phyloP scores from a whole-genome alignment of 2,888 invertebrate species.

The Cylloceria caligata region DNA sequence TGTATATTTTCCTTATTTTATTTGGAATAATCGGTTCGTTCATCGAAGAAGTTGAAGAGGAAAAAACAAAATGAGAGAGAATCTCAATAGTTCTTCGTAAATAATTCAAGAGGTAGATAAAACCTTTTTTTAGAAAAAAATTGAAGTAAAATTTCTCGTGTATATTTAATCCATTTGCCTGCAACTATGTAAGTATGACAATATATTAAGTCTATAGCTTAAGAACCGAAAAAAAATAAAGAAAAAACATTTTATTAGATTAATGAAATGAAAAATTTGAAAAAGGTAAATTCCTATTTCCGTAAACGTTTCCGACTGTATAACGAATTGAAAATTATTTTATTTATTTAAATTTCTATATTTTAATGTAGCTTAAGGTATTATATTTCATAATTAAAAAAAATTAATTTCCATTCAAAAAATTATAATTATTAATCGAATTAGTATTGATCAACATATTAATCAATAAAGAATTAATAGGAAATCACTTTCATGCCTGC shows the following conservation, averaged over 20 bases:
- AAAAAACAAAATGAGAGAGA: background rate
- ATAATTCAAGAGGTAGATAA: constrained; percentile 27
- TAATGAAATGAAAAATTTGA: background rate
- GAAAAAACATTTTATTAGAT: background rate
- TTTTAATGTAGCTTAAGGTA: no score
- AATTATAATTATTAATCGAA: background rate
- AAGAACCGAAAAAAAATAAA: background rate
- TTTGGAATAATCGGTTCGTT: background rate
- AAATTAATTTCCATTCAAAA: background rate
- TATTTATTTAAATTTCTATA: no score
- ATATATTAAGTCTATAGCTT: background rate
- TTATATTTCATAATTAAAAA: background rate
- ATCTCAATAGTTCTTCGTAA: constrained; percentile 4
- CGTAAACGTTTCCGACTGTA: no score
- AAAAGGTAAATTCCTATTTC: no score
- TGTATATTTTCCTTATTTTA: background rate
- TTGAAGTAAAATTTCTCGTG: no score
- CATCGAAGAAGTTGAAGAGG: background rate
- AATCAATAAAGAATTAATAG: background rate
- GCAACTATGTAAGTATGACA: background rate
- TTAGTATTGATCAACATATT: background rate
- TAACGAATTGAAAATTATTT: no score
- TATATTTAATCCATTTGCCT: background rate
- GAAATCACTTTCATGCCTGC: background rate
- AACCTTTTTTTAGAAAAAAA: no score